A percentile compares a stretch with the other conserved stretches of the same genome.
Evolutionary conservation across 2,113 vertebrate species (phyloP).

Genomic region (Canis aureus): DNA sequence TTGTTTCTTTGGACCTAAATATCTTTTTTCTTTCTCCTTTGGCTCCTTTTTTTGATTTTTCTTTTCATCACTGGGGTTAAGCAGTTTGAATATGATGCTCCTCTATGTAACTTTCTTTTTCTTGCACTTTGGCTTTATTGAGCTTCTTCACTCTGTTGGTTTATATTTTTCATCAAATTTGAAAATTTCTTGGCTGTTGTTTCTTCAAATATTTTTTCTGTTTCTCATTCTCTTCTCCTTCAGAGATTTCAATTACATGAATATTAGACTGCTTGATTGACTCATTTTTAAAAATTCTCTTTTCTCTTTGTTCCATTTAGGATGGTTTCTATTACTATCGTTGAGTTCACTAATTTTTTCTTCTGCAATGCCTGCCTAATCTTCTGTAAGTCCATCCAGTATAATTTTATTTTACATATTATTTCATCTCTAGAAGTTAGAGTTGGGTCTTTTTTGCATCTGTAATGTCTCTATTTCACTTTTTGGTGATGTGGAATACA

Average conservation of each 20-base stretch:
- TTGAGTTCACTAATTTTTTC: conserved; percentile 13
- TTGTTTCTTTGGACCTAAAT: background rate
- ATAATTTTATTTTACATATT: background rate
- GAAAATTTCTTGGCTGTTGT: background rate
- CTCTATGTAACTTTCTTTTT: background rate
- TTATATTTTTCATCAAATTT: background rate
- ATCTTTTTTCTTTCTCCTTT: background rate
- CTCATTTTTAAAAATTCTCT: background rate
- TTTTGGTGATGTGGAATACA: conserved; percentile 11
- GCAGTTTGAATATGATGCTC: background rate
- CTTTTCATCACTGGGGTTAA: background rate
- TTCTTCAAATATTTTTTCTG: conserved; percentile 6
- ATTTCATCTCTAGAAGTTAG: conserved; percentile 18
- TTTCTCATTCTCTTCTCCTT: background rate
- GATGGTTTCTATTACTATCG: conserved; percentile 17
- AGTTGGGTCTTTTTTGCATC: background rate
- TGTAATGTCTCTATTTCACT: background rate
- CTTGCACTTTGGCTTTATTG: background rate
- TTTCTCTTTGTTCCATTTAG: background rate
- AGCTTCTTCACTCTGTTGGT: background rate
- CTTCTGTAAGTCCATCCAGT: background rate
- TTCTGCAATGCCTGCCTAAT: background rate
- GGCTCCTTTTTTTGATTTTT: background rate
- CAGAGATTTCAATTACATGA: background rate
- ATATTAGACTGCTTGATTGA: background rate